Percentiles rank a stretch among this genome's conserved stretches.
These are phyloP conservation scores for Chelonoidis abingdonii DNA, from an alignment of 2,113 vertebrate genomes.

Conservation along the genomic window DNA sequence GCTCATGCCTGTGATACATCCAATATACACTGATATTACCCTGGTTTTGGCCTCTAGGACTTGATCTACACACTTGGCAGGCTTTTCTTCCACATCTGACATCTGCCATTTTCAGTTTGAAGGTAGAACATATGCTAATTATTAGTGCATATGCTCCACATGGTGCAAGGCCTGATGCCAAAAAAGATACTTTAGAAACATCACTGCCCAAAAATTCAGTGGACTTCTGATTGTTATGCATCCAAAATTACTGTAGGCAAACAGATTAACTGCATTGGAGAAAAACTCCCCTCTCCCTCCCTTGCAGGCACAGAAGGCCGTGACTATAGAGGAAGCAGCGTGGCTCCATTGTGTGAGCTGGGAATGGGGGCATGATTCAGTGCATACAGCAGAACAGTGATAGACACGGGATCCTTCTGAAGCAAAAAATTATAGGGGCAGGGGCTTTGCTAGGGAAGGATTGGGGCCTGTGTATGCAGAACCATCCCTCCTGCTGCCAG, in stretches of 20 bases:
- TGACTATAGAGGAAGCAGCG: neutral
- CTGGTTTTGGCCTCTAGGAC: neutral
- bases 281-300: neutral
- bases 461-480: neutral
- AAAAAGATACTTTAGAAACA: neutral
- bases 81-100: neutral
- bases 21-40: neutral
- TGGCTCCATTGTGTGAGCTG: neutral
- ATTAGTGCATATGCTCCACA: neutral
- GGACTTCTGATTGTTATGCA: neutral
- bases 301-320: neutral
- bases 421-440: accelerated
- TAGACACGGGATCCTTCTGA: neutral
- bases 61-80: neutral
- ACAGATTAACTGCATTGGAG: neutral
- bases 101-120: neutral
- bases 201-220: neutral
- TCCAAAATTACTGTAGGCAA: neutral
- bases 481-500: neutral
- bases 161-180: neutral
- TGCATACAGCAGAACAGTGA: neutral
- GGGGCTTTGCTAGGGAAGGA: accelerated
- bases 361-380: neutral
- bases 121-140: neutral
- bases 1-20: neutral